phyloP scores from a whole-genome alignment of 2,888 invertebrate genomes.

The Gasteruption jaculator region DNA sequence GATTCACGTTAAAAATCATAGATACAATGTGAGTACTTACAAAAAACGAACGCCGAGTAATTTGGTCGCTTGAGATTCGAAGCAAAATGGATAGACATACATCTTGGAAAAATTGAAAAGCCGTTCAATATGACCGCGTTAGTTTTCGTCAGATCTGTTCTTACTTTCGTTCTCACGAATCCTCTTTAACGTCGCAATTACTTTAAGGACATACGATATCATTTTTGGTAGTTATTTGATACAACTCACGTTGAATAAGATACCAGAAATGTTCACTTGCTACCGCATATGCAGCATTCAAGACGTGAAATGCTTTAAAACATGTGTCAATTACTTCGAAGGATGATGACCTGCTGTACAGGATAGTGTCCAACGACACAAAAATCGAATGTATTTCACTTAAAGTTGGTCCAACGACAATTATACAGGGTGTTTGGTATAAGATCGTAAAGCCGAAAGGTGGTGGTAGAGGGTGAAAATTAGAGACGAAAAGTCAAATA shows the following conservation, averaged over 20 bases:
- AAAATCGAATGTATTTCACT: background rate
- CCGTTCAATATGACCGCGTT: too few relatives aligned
- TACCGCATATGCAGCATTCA: background rate
- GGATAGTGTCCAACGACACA: constrained; percentile 1
- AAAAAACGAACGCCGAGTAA: too few relatives aligned
- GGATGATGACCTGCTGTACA: constrained; percentile 1
- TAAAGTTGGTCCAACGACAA: background rate
- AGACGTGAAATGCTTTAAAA: constrained; percentile 11
- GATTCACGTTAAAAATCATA: too few relatives aligned
- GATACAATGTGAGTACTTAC: too few relatives aligned
- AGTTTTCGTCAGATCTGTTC: too few relatives aligned
- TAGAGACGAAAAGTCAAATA: too few relatives aligned
- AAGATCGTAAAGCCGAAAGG: too few relatives aligned
- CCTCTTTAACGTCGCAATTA: too few relatives aligned
- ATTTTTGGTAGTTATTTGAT: constrained; percentile 4
- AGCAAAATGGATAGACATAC: constrained; percentile 16
- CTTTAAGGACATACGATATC: constrained; percentile 6
- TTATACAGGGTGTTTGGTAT: background rate
- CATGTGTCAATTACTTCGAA: constrained; percentile 8
- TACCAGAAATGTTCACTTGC: constrained; percentile 10
- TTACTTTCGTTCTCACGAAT: too few relatives aligned
- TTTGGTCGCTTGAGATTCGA: constrained; percentile 7
- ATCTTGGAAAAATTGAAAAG: constrained; percentile 14
- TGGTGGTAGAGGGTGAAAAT: too few relatives aligned
- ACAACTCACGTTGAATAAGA: constrained; percentile 3